Conservation (phyloP, 2,113 vertebrate species). For the Zosterops hypoxanthus region DNA sequence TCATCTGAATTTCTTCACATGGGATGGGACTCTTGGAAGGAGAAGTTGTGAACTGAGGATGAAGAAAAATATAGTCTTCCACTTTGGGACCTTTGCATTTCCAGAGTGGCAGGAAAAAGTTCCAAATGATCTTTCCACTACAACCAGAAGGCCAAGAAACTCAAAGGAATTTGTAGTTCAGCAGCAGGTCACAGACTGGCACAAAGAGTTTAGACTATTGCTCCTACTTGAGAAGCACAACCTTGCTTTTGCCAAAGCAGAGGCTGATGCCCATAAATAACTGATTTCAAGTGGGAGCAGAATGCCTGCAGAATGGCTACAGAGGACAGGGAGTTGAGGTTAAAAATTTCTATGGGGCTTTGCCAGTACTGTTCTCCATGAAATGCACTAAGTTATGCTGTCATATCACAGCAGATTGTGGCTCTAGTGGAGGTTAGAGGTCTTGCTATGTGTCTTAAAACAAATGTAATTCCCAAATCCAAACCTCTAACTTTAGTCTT, state of each 20-base stretch:
- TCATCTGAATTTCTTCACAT: not conserved
- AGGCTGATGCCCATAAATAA: not conserved
- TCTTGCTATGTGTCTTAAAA: not conserved
- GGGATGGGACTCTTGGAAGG: not conserved
- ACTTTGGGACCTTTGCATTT: not conserved
- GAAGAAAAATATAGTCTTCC: not conserved
- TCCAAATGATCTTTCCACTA: not conserved
- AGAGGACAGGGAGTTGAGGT: not conserved
- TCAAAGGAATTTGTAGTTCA: not conserved
- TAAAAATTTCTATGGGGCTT: not conserved
- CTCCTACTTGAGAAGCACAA: not conserved
- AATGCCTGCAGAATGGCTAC: not conserved
- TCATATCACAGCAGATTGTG: not conserved
- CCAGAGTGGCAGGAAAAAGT: not conserved
- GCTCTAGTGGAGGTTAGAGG: not conserved
- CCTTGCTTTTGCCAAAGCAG: not conserved
- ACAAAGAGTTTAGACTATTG: not conserved
- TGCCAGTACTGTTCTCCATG: not conserved
- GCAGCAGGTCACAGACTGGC: not conserved
- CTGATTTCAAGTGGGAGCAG: not conserved
- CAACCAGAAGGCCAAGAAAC: not conserved
- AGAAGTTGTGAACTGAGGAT: not conserved
- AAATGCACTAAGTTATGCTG: not conserved
- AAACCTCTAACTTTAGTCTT: not conserved
- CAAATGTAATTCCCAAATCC: not conserved